Evolutionary conservation across 2,888 invertebrate genomes (phyloP), one percentile per base, ranked within the genome.

Genomic region (Athripsodes cinereus): DNA sequence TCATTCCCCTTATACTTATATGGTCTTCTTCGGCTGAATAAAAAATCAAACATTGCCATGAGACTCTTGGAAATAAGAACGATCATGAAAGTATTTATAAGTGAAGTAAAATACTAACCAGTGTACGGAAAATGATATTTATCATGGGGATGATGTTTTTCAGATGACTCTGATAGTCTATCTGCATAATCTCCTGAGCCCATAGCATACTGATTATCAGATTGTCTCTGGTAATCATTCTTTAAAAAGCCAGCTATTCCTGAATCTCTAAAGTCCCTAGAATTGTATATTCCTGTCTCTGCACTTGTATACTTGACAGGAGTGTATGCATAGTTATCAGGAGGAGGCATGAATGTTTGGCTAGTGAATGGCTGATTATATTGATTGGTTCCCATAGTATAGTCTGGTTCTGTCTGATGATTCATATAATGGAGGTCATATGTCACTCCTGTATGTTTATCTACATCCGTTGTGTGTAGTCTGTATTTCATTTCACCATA

Each of bases 61-160:
- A n/a, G n/a, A n/a, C n/a, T n/a, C n/a, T n/a, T n/a, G n/a, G n/a
- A n/a, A n/a, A n/a, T n/a, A n/a, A n/a, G n/a, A n/a, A 16, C 13
- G 5, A 44, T 16, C 2, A 5, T 44, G 18, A 44, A 44, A 3
- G 44, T 13, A 16, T 5, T 3, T 44, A 44, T 13, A 44, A 5
- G 44, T n/a, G n/a, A n/a, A 52, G 44, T 11, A 10, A 19, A 21
- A 44, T 18, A 21, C 46, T 26, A 20, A 79, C 87, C 87, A 65
- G 90, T 91, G 68, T 91, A 92, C 0, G 92, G 92, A 67, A 91
- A 92, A 62, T 87, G 77, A 72, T 92, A 92, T 78, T 88, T 88
- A 66, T 92, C 92, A 58, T 83, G 84, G 11, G 83, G 70, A 64
- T 83, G 85, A 67, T 87, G 86, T 66, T 87, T 87, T 51, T 87